These are phyloP conservation scores for Lepidochitona cinerea DNA, from an alignment of 2,888 invertebrate species.

Conservation along the genomic window DNA sequence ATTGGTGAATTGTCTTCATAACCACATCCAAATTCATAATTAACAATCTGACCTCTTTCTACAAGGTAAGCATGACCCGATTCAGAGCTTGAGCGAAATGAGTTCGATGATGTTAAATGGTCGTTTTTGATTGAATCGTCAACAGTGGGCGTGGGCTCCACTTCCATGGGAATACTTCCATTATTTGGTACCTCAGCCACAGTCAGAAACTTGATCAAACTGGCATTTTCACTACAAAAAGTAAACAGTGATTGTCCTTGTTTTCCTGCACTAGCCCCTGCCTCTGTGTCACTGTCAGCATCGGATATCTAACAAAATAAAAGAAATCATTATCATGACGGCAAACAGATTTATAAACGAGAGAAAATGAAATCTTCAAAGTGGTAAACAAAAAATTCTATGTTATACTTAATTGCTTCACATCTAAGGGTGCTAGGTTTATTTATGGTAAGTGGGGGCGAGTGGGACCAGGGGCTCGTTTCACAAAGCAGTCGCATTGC, in stretches of 20 bases:
- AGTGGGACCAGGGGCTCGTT: too few species aligned
- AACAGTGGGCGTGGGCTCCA: neutral
- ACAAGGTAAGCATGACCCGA: neutral
- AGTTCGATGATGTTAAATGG: neutral
- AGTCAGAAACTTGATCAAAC: conserved; percentile 53
- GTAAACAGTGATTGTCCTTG: conserved; percentile 44
- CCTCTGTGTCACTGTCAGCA: neutral
- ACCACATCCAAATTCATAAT: neutral
- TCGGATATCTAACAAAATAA: neutral
- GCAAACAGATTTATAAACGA: too few species aligned
- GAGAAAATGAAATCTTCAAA: too few species aligned
- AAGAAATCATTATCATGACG: too few species aligned
- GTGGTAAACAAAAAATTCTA: too few species aligned
- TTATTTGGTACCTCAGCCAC: conserved; percentile 32
- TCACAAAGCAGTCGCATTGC: too few species aligned
- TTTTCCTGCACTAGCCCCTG: neutral
- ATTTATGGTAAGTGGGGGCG: too few species aligned
- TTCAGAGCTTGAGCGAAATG: neutral
- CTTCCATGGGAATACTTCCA: neutral
- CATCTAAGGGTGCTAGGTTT: too few species aligned
- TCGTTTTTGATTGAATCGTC: neutral
- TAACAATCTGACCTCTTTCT: neutral
- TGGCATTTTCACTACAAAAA: conserved; percentile 54
- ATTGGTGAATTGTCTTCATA: neutral
- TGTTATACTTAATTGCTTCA: too few species aligned